Conservation (phyloP, 2,888 invertebrate genomes). For the Aplocera efformata region DNA sequence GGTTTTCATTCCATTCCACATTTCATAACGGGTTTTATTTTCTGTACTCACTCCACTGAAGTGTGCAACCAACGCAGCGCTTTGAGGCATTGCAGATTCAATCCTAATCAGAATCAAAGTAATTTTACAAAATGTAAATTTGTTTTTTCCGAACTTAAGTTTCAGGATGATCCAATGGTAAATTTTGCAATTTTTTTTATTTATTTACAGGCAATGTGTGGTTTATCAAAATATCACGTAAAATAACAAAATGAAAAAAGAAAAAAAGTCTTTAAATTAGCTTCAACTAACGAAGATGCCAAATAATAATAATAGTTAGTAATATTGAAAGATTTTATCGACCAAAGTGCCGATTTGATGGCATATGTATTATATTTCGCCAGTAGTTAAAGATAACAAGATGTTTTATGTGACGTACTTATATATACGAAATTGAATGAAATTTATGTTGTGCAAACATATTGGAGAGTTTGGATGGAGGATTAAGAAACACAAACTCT, state of each 20-base stretch:
- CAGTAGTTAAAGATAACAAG: conserved; percentile 13
- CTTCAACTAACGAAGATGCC: no score
- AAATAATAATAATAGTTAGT: no score
- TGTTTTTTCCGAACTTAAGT: no score
- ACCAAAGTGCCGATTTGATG: not conserved
- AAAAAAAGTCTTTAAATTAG: no score
- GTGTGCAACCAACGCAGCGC: conserved; percentile 2
- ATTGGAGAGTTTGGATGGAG: conserved; percentile 21
- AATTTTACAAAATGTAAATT: no score
- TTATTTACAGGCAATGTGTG: no score
- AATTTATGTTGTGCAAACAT: conserved; percentile 27
- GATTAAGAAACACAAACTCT: no score
- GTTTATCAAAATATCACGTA: no score
- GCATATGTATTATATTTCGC: conserved; percentile 3
- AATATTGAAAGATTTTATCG: no score
- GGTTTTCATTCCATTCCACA: conserved; percentile 19
- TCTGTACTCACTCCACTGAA: conserved; percentile 11
- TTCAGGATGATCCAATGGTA: no score
- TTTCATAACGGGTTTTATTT: conserved; percentile 12
- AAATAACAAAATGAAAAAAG: no score
- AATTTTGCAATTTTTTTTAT: no score
- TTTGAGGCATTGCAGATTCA: not conserved
- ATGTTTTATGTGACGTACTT: conserved; percentile 23
- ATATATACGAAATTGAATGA: conserved; percentile 24
- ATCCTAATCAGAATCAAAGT: not conserved